These are phyloP conservation scores for Patiria miniata DNA, from an alignment of 35 echinoderm and acorn worm species.

Conservation along the genomic window DNA sequence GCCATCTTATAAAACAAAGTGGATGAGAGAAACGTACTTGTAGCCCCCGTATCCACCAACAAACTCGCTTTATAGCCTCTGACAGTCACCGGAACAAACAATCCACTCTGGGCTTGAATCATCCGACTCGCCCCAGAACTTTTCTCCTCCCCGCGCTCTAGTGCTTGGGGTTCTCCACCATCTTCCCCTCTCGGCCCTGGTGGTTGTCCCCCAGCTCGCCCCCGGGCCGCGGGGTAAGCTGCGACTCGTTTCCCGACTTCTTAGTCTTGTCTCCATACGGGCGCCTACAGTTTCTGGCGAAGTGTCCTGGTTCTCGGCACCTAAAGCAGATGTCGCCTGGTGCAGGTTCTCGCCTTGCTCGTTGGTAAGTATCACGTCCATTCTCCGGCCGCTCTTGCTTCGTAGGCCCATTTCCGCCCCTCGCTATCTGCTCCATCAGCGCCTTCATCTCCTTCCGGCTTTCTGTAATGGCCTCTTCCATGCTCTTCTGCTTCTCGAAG, in stretches of 20 bases:
- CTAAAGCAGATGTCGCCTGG: too few species aligned
- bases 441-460: too few species aligned
- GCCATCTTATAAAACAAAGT: not conserved
- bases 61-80: not conserved
- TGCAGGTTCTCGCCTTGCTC: too few species aligned
- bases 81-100: conserved; percentile 13
- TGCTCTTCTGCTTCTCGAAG: too few species aligned
- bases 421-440: too few species aligned
- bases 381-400: too few species aligned
- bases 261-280: not conserved
- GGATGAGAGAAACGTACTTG: conserved; percentile 21
- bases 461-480: too few species aligned
- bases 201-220: conserved; percentile 36
- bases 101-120: conserved; percentile 12
- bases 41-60: conserved; percentile 33
- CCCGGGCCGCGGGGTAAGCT: conserved; percentile 24
- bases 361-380: too few species aligned
- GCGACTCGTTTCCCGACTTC: conserved; percentile 37
- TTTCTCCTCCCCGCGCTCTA: not conserved
- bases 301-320: too few species aligned
- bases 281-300: too few species aligned
- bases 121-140: not conserved
- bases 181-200: not conserved
- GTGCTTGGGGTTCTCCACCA: not conserved
- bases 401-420: too few species aligned